Evolutionary conservation across 2,797 vertebrate species (phyloP), one percentile per base, ranked within the genome.

Genomic region (Echiichthys vipera): DNA sequence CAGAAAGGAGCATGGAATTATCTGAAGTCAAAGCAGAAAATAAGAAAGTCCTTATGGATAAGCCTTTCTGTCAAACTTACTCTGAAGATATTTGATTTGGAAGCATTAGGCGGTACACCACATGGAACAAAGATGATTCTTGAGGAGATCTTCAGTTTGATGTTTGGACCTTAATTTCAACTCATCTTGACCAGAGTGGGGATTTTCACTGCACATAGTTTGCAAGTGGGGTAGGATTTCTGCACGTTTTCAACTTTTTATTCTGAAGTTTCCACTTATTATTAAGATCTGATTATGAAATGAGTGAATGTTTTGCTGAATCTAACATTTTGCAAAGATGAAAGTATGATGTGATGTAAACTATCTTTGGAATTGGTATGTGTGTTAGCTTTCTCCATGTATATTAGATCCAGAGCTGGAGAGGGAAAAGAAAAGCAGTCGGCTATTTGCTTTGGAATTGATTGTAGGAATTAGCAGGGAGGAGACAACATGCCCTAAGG

Each of bases 401-500:
- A 83, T 71, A 91, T 81, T 84, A 78, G 63, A 88, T 82, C 84
- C 84, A 90, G 80, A 85, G 74, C 61, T 80, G 85, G 80, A 55
- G n/a, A 56, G 59, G 76, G 61, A 61, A 72, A 56, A 78, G 74
- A 81, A 90, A 87, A 83, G 61, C 43, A 18, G 69, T 43, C 68
- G 53, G 71, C 84, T 88, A 88, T 83, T 81, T 86, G 85, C 83
- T 83, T 80, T 62, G 45, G 59, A 86, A 87, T 86, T 90, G 89
- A 92, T 88, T 85, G 86, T 77, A 67, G 64, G 89, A 91, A 87
- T 88, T 82, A 90, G 83, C 62, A 57, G 65, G 47, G 70, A 88
- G 74, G 81, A 88, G 84, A 84, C 84, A 71, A 77, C 71, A 22
- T 86, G 78, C 86, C 90, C 88, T 90, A 86, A 85, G 90, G 92